phyloP scores from a whole-genome alignment of 2,797 vertebrate genomes.

The Enteromius viviparus region DNA sequence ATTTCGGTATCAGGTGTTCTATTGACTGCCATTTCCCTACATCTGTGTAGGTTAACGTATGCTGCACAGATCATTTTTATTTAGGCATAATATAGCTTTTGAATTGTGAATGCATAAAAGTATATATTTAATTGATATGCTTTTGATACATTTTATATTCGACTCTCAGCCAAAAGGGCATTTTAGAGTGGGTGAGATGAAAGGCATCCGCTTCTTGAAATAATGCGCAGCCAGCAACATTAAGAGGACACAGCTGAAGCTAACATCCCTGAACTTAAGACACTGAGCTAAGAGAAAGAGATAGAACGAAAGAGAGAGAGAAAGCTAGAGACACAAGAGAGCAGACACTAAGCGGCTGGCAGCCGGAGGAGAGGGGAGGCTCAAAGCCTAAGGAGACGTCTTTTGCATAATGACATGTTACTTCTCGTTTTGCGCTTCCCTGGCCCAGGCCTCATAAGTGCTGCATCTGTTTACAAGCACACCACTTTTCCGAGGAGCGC shows the following conservation, averaged over 20 bases:
- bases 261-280: conserved; percentile 9
- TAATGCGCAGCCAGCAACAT: not conserved
- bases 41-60: not conserved
- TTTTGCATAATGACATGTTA: conserved; percentile 68
- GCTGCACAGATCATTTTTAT: conserved; percentile 1
- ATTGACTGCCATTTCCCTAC: conserved; percentile 3
- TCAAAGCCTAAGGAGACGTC: conserved; percentile 53
- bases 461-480: conserved; percentile 68
- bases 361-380: conserved; percentile 32
- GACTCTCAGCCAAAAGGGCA: conserved; percentile 10
- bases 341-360: conserved; percentile 16
- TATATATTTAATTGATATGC: conserved; percentile 3
- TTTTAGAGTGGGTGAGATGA: conserved; percentile 11
- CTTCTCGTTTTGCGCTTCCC: conserved; percentile 57
- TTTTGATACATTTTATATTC: not conserved
- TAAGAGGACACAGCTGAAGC: conserved; percentile 27
- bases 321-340: conserved; percentile 3
- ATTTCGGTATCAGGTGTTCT: not conserved
- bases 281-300: not conserved
- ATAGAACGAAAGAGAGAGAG: not conserved
- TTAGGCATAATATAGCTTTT: not conserved
- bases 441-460: conserved; percentile 59
- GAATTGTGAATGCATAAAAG: conserved; percentile 10
- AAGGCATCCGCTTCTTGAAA: conserved; percentile 25
- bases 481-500: conserved; percentile 58